Base-by-base conservation (phyloP, 2,113 vertebrate species). In the Mobula birostris region DNA sequence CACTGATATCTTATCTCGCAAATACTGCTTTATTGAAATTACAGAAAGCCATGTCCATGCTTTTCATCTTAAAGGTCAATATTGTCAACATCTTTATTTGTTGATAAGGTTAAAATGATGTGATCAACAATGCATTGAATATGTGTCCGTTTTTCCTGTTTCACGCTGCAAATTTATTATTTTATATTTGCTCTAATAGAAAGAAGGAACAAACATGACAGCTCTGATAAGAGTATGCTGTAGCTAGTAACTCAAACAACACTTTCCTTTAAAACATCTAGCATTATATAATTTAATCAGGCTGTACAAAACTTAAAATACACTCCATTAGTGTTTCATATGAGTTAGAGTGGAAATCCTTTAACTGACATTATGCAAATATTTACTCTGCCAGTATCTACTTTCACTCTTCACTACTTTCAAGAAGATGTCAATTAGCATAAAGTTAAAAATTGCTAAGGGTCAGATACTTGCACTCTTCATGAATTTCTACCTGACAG, bases 61-160 rank as follows among this genome's bases (percentile, higher is more conserved):
- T 14, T 90, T 90, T 32, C 63, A n/a, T 68, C 85, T 90, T 68
- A 90, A 88, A 90, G 85, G 85, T 90, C 85, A 90, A 7, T 90
- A 27, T 68, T 90, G 15, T 61, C 61, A 68, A 15, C 15, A 17
- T 32, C 14, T 32, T 68, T 32, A 66, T 21, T 66, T 8, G 27
- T 21, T 66, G 85, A 90, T 68, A 66, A 17, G 63, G 61, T 7
- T 90, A n/a, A 90, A 66, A 66, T 32, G 61, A 66, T 66, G 58
- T n/a, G n/a, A 90, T 90, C 61, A 90, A 63, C 29, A 66, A 12
- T 90, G n/a, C 85, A 90, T 66, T 90, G 85, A 90, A 32, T 68
- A 68, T 68, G 29, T 68, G 85, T 32, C 85, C 66, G 1, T 74
- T 90, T 63, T 90, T 27, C 56, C 61, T n/a, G 58, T 88, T 63